Percentiles rank a stretch among this genome's conserved stretches.
These are phyloP conservation scores for Momotus momota DNA, from an alignment of 2,797 vertebrate genomes.

Conservation along the genomic window DNA sequence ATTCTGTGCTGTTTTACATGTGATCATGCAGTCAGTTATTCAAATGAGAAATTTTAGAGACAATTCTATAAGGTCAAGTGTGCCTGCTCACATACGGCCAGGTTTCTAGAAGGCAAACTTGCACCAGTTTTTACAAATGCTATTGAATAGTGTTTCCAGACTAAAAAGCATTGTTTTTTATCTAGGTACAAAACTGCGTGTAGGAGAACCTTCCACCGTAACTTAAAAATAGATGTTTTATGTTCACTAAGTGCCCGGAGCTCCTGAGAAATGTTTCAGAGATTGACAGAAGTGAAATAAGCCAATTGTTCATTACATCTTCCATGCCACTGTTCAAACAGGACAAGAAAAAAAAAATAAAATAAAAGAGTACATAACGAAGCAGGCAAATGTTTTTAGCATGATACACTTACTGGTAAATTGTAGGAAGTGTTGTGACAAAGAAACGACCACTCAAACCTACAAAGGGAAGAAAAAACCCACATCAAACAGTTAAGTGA, in stretches of 20 bases:
- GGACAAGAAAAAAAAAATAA: background rate
- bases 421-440: slow-evolving; percentile 89
- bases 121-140: background rate
- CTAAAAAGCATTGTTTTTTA: background rate
- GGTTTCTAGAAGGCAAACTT: background rate
- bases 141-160: background rate
- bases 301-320: background rate
- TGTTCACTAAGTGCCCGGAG: background rate
- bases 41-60: background rate
- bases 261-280: background rate
- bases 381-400: background rate
- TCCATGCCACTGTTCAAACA: background rate
- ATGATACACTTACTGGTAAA: slow-evolving; percentile 86
- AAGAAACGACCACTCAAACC: slow-evolving; percentile 89
- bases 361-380: background rate
- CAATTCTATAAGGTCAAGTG: background rate
- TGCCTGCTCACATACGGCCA: background rate
- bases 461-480: slow-evolving; percentile 27
- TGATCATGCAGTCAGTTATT: background rate
- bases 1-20: background rate
- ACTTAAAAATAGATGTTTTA: background rate
- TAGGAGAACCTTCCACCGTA: background rate
- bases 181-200: background rate
- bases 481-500: background rate
- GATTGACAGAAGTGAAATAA: background rate